These are phyloP conservation scores for Metridium senile DNA, from an alignment of 92 coral and sea anemone species.

Conservation along the genomic window DNA sequence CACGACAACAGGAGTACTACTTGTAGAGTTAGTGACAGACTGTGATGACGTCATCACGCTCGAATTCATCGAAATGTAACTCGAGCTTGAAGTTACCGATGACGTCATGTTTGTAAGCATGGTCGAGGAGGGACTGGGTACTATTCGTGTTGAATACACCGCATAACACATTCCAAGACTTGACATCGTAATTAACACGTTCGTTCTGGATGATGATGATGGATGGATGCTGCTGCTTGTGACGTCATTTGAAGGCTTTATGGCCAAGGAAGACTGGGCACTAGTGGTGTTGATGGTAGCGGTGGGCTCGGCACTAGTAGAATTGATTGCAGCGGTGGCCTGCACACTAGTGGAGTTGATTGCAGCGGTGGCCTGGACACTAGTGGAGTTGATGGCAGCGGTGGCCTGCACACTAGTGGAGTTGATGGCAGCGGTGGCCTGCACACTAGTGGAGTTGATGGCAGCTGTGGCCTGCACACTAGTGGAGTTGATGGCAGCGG, in stretches of 20 bases:
- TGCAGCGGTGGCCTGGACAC: slow-evolving; percentile 2
- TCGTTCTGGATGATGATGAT: slow-evolving; percentile 5
- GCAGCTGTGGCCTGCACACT: neutral
- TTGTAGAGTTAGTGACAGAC: neutral
- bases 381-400: neutral
- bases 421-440: slow-evolving; percentile 1
- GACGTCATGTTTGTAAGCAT: slow-evolving; percentile 20
- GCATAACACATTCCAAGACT: slow-evolving; percentile 86
- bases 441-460: slow-evolving; percentile 1
- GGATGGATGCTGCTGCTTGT: slow-evolving; percentile 7
- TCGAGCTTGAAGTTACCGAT: neutral
- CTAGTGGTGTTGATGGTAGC: neutral
- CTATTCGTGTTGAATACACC: slow-evolving; percentile 68
- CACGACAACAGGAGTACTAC: neutral
- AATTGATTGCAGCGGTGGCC: neutral
- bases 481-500: neutral
- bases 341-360: neutral
- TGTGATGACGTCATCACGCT: neutral
- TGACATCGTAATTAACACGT: slow-evolving; percentile 66
- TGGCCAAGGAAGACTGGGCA: slow-evolving; percentile 13
- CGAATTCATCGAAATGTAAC: slow-evolving; percentile 2
- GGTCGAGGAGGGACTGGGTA: slow-evolving; percentile 49
- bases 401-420: slow-evolving; percentile 3
- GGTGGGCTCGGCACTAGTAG: slow-evolving; percentile 1
- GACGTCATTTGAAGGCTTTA: slow-evolving; percentile 7